Conservation (phyloP, 64 coral and sea anemone species). For the Dendronephthya gigantea region DNA sequence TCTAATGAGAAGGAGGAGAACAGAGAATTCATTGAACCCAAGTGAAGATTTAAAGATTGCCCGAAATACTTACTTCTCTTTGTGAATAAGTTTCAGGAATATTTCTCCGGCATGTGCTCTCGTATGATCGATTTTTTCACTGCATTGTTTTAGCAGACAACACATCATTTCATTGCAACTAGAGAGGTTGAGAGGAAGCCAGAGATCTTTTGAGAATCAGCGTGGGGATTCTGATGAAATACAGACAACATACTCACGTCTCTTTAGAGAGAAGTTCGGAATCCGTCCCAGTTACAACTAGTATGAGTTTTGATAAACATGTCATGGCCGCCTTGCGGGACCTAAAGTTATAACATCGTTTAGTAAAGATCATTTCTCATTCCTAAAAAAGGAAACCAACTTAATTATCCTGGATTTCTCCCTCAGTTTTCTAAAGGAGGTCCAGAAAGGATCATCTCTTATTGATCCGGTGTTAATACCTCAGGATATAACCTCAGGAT, state of each 20-base stretch:
- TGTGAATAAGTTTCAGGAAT: constrained; percentile 52
- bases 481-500: too few relatives aligned
- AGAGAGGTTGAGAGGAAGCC: too few relatives aligned
- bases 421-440: too few relatives aligned
- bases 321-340: constrained; percentile 71
- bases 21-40: background rate
- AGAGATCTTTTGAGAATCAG: too few relatives aligned
- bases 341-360: background rate
- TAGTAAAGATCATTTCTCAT: too few relatives aligned
- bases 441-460: too few relatives aligned
- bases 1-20: too few relatives aligned
- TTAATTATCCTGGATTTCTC: too few relatives aligned
- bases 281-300: constrained; percentile 35
- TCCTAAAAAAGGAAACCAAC: too few relatives aligned
- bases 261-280: constrained; percentile 41
- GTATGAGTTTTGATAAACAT: constrained; percentile 43
- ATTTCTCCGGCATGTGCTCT: constrained; percentile 80
- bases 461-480: too few relatives aligned
- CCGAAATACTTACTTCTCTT: constrained; percentile 43
- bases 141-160: constrained; percentile 61
- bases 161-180: constrained; percentile 51
- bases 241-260: constrained; percentile 46
- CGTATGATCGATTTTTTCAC: constrained; percentile 88
- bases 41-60: background rate
- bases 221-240: too few relatives aligned